phyloP scores from a whole-genome alignment of 1,140 invertebrate species.

The Lepidotrigona ventralis region DNA sequence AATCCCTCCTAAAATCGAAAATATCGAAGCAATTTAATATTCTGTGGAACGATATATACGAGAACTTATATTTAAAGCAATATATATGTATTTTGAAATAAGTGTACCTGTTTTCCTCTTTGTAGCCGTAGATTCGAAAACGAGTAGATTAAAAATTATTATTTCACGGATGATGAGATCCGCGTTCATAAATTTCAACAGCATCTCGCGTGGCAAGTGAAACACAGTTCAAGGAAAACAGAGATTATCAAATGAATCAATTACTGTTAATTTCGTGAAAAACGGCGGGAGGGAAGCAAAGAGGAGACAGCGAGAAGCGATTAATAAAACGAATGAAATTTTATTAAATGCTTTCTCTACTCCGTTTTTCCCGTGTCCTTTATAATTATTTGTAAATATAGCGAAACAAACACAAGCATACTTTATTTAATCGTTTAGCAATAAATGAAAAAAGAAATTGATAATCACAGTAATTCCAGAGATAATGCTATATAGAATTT shows the following conservation, averaged over 20 bases:
- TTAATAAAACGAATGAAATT: neutral
- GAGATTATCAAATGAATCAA: neutral
- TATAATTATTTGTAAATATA: neutral
- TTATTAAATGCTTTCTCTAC: neutral
- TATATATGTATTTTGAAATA: neutral
- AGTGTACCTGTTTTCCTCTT: neutral
- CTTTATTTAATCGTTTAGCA: neutral
- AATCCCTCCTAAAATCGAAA: neutral
- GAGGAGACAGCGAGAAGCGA: neutral
- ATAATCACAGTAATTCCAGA: neutral
- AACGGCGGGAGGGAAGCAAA: too few relatives aligned
- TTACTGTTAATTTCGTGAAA: neutral
- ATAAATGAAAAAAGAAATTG: neutral
- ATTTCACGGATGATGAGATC: neutral
- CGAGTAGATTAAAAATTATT: conserved; percentile 5
- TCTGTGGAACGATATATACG: neutral
- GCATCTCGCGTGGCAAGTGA: neutral
- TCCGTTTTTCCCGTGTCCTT: neutral
- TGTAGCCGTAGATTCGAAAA: neutral
- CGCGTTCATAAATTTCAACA: neutral
- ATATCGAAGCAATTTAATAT: neutral
- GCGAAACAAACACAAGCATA: neutral
- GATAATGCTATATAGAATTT: too few relatives aligned
- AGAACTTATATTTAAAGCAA: neutral
- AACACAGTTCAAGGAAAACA: neutral